phyloP scores from a whole-genome alignment of 2,888 invertebrate genomes.

The Acrobasis repandana region DNA sequence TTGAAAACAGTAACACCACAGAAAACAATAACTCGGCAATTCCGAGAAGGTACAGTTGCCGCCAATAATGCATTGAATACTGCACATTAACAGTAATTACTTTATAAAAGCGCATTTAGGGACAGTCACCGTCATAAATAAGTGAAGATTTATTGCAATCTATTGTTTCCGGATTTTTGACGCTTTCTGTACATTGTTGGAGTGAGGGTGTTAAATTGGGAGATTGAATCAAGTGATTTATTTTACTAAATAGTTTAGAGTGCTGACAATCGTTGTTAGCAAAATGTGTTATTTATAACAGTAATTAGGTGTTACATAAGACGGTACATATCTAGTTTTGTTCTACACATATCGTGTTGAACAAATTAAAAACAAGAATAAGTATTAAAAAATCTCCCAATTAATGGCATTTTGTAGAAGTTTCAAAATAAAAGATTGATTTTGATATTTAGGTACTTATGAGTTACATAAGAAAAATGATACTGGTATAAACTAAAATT shows the following conservation, averaged over 20 bases:
- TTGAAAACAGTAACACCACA: slow-evolving; percentile 20
- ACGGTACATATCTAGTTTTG: too few species aligned
- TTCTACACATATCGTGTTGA: too few species aligned
- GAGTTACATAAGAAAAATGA: too few species aligned
- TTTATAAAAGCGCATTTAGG: slow-evolving; percentile 15
- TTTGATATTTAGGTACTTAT: too few species aligned
- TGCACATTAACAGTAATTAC: slow-evolving; percentile 19
- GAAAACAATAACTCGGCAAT: slow-evolving; percentile 6
- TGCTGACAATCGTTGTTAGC: background rate
- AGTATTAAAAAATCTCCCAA: too few species aligned
- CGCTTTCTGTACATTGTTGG: slow-evolving; percentile 6
- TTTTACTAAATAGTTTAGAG: background rate
- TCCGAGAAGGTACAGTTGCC: slow-evolving; percentile 26
- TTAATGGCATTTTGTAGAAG: too few species aligned
- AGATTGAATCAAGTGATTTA: background rate
- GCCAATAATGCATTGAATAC: slow-evolving; percentile 24
- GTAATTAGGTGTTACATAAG: too few species aligned
- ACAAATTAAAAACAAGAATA: too few species aligned
- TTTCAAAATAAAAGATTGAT: too few species aligned
- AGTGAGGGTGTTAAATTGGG: background rate
- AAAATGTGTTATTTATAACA: background rate
- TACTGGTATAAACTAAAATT: too few species aligned
- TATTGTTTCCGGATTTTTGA: slow-evolving; percentile 16
- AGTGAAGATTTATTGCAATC: slow-evolving; percentile 6
- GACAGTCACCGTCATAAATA: slow-evolving; percentile 9